phyloP scores from a whole-genome alignment of 2,113 vertebrate genomes.

The Ictidomys tridecemlineatus region DNA sequence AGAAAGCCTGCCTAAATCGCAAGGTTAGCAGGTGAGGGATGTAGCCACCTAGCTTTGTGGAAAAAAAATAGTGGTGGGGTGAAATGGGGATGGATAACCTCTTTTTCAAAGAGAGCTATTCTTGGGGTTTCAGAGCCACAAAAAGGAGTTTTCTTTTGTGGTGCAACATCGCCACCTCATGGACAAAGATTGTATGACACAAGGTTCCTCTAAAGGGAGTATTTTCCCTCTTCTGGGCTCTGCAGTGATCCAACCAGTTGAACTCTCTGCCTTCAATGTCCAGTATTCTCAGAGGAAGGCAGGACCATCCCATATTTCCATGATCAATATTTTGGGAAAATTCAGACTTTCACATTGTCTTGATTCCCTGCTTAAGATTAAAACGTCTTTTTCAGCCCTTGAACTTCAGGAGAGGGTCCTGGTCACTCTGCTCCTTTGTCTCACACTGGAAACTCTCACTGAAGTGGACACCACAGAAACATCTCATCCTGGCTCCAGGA shows the following conservation, averaged over 20 bases:
- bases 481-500: rapidly evolving
- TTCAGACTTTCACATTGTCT: background rate
- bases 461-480: background rate
- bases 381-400: background rate
- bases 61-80: rapidly evolving
- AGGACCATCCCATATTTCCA: background rate
- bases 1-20: background rate
- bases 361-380: background rate
- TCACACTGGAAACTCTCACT: background rate
- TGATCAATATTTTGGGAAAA: background rate
- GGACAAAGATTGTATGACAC: conserved; percentile 75
- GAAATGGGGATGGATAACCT: too few species aligned
- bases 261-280: background rate
- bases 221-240: background rate
- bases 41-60: rapidly evolving
- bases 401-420: background rate
- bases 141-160: conserved; percentile 66
- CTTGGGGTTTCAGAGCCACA: background rate
- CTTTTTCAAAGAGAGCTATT: background rate
- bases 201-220: background rate
- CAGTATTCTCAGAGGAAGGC: background rate
- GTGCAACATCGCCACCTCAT: conserved; percentile 86
- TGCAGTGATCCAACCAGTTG: background rate
- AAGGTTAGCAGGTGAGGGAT: background rate
- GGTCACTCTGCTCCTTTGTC: background rate